These are phyloP conservation scores for Emmelina monodactyla DNA, from an alignment of 2,888 invertebrate species.

Conservation along the genomic window DNA sequence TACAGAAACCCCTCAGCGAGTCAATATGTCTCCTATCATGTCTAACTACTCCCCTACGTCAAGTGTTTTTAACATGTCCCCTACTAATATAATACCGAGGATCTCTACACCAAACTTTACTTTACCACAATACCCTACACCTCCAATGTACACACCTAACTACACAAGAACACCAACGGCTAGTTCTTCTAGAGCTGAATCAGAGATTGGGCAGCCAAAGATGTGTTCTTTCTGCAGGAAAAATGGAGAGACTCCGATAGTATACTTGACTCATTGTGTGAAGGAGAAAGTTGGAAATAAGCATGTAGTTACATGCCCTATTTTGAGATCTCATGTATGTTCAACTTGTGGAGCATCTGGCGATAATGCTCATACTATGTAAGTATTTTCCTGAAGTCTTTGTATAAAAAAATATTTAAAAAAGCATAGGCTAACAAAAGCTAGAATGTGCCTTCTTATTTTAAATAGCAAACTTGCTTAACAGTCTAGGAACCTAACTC, in stretches of 20 bases:
- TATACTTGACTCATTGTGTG: slow-evolving; percentile 41
- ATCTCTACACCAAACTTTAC: neutral
- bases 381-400: too few species aligned
- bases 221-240: slow-evolving; percentile 51
- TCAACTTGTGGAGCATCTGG: slow-evolving; percentile 39
- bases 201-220: slow-evolving; percentile 13
- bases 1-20: slow-evolving; percentile 23
- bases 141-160: neutral
- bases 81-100: too few species aligned
- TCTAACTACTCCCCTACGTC: slow-evolving; percentile 1
- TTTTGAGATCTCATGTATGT: slow-evolving; percentile 43
- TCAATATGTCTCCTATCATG: slow-evolving; percentile 11
- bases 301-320: slow-evolving; percentile 43
- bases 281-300: slow-evolving; percentile 33
- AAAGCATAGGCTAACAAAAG: too few species aligned
- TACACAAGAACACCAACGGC: slow-evolving; percentile 14
- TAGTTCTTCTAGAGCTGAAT: slow-evolving; percentile 8
- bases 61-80: neutral
- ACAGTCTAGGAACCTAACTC: neutral
- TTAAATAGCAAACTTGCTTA: too few species aligned
- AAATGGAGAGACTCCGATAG: slow-evolving; percentile 46
- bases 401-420: too few species aligned
- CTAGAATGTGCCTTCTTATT: too few species aligned
- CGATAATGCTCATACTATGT: slow-evolving; percentile 54
- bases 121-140: neutral